Evolutionary conservation across 1,140 invertebrate genomes (phyloP), one percentile per base, ranked within the genome.

Genomic region (Condylostylus longicornis): DNA sequence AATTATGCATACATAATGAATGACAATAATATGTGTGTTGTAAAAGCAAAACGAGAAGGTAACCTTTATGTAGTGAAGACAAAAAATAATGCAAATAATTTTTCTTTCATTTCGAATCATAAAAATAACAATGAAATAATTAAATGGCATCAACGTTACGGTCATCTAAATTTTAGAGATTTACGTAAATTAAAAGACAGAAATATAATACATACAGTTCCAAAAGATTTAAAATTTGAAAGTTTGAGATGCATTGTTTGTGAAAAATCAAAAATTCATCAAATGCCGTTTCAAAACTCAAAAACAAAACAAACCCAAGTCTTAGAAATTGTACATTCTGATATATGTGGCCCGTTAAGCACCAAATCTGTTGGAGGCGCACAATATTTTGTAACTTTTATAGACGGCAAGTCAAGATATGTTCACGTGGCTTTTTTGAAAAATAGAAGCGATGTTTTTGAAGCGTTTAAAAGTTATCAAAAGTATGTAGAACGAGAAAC

Each of bases 351-450:
- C 23, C 54, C 51, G 4, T 59, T 62, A 50, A 22, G 47, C 8
- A 38, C 31, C 29, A 27, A n/a, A 20, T 50, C 60, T 6, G 35
- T 50, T 18, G 48, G 49, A 18, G 53, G 52, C 15, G 43, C 49
- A 6, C 52, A 36, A 37, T 66, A 65, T 47, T 58, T 60, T 42
- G 31, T 63, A 12, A 53, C 52, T 2, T 54, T 64, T 8, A 56
- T 53, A 29, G 53, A 65, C 43, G 58, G 64, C 38, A 54, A 42
- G 35, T 52, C 48, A n/a, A 30, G 53, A 39, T 42, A 37, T 39
- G 44, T 47, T 33, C 42, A 45, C 49, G 49, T 60, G 41, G 57
- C 53, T 49, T 49, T 64, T 46, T 37, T 64, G 15, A 64, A 63
- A 41, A 40, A 45, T 32, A 63, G 64, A 49, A 43, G 19, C 34